Conservation (phyloP, 2,113 vertebrate genomes). For the Spea bombifrons region DNA sequence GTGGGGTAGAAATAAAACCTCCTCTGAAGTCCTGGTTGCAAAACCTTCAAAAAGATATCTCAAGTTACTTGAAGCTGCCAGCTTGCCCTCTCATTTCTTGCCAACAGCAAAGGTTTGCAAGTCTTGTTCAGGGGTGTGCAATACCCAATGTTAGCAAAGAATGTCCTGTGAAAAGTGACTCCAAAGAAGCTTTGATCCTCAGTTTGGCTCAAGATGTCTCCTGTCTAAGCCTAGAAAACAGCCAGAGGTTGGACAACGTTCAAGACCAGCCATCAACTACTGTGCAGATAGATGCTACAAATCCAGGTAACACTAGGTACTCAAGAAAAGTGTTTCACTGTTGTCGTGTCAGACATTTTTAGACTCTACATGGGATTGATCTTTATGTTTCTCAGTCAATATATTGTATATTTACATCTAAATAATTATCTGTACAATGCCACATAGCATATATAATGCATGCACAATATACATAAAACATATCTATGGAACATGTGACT, state of each 20-base stretch:
- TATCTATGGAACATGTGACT: too few relatives aligned
- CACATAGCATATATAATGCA: too few relatives aligned
- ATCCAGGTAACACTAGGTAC: constrained; percentile 51
- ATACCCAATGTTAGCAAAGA: constrained; percentile 64
- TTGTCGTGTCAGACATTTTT: too few relatives aligned
- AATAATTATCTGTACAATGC: too few relatives aligned
- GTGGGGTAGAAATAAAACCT: neutral
- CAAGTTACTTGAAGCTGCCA: constrained; percentile 61
- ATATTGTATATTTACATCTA: too few relatives aligned
- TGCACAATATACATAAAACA: too few relatives aligned
- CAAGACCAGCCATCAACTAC: constrained; percentile 12
- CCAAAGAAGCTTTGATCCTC: constrained; percentile 66
- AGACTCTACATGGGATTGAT: too few relatives aligned
- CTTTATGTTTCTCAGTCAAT: too few relatives aligned
- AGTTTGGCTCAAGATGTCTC: constrained; percentile 61
- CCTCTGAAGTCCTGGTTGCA: constrained; percentile 38
- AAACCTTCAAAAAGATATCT: constrained; percentile 58
- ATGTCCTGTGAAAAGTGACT: constrained; percentile 55
- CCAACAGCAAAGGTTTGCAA: constrained; percentile 62
- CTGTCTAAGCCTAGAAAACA: constrained; percentile 6
- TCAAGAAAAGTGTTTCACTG: neutral
- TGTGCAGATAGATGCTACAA: constrained; percentile 52
- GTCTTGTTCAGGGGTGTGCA: constrained; percentile 55
- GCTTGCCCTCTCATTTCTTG: constrained; percentile 60
- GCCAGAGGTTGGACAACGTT: neutral